Evolutionary conservation across 2,797 vertebrate species (phyloP).

Genomic region (Uromys caudimaculatus): DNA sequence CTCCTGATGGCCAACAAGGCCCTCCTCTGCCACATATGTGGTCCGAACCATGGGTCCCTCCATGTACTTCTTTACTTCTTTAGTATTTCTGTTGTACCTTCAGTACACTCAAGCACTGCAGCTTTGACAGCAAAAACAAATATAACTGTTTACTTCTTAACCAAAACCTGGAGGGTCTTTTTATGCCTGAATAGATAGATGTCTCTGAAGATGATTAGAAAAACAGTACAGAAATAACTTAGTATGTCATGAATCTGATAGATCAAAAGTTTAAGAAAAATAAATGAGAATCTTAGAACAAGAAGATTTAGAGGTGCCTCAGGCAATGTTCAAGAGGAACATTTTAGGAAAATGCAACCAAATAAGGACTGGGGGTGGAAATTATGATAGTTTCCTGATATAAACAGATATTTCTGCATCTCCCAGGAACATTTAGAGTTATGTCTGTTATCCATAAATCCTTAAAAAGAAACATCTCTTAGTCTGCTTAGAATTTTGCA

Average conservation of each 20-base stretch:
- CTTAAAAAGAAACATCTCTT: background rate
- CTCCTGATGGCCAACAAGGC: too few species aligned
- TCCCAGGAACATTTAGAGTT: background rate
- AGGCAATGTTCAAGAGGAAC: background rate
- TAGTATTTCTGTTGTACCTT: background rate
- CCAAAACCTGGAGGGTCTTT: background rate
- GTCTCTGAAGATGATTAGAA: background rate
- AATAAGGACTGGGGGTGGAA: background rate
- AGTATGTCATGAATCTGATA: background rate
- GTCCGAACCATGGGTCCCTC: too few species aligned
- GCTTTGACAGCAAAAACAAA: conserved; percentile 39
- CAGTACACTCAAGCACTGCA: background rate
- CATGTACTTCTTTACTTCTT: too few species aligned
- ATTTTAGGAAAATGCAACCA: background rate
- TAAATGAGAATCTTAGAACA: background rate
- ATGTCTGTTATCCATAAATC: background rate
- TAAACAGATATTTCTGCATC: background rate
- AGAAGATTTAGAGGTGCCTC: background rate
- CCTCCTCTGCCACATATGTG: too few species aligned
- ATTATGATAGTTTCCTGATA: background rate
- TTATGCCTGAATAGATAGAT: background rate
- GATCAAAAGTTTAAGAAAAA: background rate
- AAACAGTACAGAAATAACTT: conserved; percentile 33
- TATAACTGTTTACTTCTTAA: background rate
- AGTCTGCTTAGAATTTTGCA: background rate